A percentile compares a stretch with the other conserved stretches of the same genome.
Conservation (phyloP, 2,888 invertebrate genomes). For the Protophormia terraenovae region DNA sequence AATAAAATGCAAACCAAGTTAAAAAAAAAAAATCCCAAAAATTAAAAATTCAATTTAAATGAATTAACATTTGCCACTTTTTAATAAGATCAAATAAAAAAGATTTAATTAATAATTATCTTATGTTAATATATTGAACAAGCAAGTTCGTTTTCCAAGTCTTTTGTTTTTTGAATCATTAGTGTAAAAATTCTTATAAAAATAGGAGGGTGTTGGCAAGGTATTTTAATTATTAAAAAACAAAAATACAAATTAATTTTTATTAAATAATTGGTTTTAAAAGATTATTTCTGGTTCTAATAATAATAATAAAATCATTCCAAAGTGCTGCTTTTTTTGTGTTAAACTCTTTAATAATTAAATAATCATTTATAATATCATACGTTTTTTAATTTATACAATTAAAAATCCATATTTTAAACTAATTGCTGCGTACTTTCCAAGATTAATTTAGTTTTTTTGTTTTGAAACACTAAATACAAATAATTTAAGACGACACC, state of each 20-base stretch:
- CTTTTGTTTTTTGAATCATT: slow-evolving; percentile 17
- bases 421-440: too few relatives aligned
- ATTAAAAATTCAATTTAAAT: too few relatives aligned
- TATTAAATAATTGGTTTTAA: background rate
- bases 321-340: background rate
- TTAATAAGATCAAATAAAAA: background rate
- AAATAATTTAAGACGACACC: too few relatives aligned
- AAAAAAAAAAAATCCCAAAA: too few relatives aligned
- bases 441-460: too few relatives aligned
- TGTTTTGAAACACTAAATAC: too few relatives aligned
- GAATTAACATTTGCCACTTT: background rate
- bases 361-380: too few relatives aligned
- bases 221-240: slow-evolving; percentile 2
- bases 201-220: background rate
- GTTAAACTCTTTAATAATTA: too few relatives aligned
- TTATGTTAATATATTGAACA: background rate
- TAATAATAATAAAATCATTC: background rate
- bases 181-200: too few relatives aligned
- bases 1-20: too few relatives aligned
- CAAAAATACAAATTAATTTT: background rate
- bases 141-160: slow-evolving; percentile 9
- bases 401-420: too few relatives aligned
- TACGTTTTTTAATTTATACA: too few relatives aligned
- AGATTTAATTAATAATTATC: background rate
- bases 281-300: background rate